phyloP scores from a whole-genome alignment of 2,113 vertebrate species.

The Isurus oxyrinchus region DNA sequence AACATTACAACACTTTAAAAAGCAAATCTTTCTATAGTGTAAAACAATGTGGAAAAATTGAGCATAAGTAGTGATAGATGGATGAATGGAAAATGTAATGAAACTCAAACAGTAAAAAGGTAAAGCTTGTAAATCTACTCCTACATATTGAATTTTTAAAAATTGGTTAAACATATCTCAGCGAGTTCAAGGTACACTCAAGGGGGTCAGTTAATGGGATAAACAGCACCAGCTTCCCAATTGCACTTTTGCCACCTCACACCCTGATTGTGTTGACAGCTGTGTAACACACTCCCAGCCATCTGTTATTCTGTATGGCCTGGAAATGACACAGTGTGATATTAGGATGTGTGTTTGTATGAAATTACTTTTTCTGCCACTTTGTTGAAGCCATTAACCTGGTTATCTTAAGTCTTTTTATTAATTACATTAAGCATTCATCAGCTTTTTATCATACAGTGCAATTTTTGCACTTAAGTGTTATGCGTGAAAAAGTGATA shows the following conservation, averaged over 20 bases:
- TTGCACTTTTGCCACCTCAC: not conserved
- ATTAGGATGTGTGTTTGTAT: conserved; percentile 25
- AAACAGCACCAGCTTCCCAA: conserved; percentile 22
- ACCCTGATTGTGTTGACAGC: conserved; percentile 22
- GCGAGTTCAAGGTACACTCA: not conserved
- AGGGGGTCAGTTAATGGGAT: conserved; percentile 26
- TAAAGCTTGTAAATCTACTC: not conserved
- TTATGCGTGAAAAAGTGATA: not conserved
- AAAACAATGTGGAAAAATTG: not conserved
- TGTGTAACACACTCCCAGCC: conserved; percentile 13
- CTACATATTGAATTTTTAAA: not conserved
- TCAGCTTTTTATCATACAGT: not conserved
- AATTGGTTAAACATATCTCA: not conserved
- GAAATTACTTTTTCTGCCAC: conserved; percentile 18
- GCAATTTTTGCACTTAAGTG: not conserved
- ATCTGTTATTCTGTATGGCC: conserved; percentile 35
- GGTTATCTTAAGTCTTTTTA: not conserved
- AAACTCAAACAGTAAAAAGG: not conserved
- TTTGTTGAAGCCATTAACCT: conserved; percentile 6
- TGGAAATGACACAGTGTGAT: conserved; percentile 33
- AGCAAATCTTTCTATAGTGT: not conserved
- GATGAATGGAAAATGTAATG: not conserved
- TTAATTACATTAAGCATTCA: not conserved
- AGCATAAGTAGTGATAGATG: not conserved
- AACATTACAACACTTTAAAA: no score